Percentiles rank a stretch among this genome's conserved stretches.
These are phyloP conservation scores for Elymnias hypermnestra DNA, from an alignment of 1,140 invertebrate species.

Conservation along the genomic window DNA sequence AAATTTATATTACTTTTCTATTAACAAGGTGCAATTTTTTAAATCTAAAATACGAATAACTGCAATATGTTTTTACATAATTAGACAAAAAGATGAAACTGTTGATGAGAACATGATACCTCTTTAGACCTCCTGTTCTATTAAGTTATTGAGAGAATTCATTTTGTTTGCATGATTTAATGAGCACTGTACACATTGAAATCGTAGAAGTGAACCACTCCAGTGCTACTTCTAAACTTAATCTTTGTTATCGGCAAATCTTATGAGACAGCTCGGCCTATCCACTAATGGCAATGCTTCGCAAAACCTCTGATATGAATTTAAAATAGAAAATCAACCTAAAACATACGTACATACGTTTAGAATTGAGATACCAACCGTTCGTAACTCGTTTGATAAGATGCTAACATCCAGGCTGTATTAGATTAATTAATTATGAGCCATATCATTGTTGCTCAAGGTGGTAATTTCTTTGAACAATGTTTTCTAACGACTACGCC, in stretches of 20 bases:
- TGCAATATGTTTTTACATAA: no score
- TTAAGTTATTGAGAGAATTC: no score
- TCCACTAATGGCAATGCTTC: conserved; percentile 46
- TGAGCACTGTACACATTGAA: conserved; percentile 13
- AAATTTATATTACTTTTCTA: no score
- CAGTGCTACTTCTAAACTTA: conserved; percentile 40
- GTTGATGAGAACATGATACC: no score
- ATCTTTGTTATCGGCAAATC: conserved; percentile 51
- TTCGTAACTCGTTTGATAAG: conserved; percentile 52
- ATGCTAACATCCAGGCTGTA: conserved; percentile 34
- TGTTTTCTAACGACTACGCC: conserved; percentile 40
- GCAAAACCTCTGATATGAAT: conserved; percentile 28
- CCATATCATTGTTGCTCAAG: conserved; percentile 15
- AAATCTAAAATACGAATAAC: no score
- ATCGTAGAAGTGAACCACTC: conserved; percentile 17
- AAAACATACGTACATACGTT: conserved; percentile 12
- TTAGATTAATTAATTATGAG: conserved; percentile 6
- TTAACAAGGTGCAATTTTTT: no score
- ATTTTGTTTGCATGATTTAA: no score
- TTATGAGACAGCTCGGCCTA: conserved; percentile 47
- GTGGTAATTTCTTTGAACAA: conserved; percentile 14
- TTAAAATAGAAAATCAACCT: conserved; percentile 14
- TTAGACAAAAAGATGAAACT: no score
- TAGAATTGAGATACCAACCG: conserved; percentile 17
- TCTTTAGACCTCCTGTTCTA: no score